Base-by-base conservation (phyloP, 2,113 vertebrate genomes). In the Urocolius indicus region DNA sequence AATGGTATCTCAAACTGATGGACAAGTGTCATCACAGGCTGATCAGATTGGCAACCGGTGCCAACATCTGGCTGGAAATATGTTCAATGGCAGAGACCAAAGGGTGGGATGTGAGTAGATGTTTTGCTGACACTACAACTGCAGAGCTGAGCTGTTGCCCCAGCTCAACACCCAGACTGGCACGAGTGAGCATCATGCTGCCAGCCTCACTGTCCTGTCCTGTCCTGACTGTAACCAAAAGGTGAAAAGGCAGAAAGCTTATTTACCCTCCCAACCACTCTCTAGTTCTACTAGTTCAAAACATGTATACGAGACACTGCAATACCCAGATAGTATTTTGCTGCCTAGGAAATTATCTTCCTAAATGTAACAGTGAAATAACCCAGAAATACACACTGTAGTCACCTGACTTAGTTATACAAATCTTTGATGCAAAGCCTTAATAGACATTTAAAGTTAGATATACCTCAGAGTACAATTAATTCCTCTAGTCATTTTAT, bases 101-200 rank as follows among this genome's bases (percentile, higher is more conserved):
- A 43, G 7, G 18, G 11, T 71, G 34, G 45, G 10, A 63, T 26
- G 20, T 2, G 8, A 13, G 9, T 17, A 59, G 38, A 10, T 22
- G 10, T 30, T 18, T 61, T 30, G 27, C 30, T 1, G 0, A 18
- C 10, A 13, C 16, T 21, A 27, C 11, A 36, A 16, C 15, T 20
- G 19, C 32, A 32, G 21, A 61, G 46, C 11, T 0, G 1, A 83
- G 49, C 10, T 83, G 26, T 30, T 68, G 30, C 16, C 43, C 29
- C 21, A 76, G 18, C 8, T 32, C 36, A 46, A 2, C 0, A 0
- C 34, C 13, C 30, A 45, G 27, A 38, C 13, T 32, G 27, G 9
- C 38, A 71, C 27, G 10, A 71, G 26, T 0, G 1, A 77, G 8
- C 13, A 13, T 15, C 3, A 0, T 13, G 8, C 46, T 79, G 36